These are phyloP conservation scores for Ammodytes dubius DNA, from an alignment of 2,113 vertebrate species.

Conservation along the genomic window DNA sequence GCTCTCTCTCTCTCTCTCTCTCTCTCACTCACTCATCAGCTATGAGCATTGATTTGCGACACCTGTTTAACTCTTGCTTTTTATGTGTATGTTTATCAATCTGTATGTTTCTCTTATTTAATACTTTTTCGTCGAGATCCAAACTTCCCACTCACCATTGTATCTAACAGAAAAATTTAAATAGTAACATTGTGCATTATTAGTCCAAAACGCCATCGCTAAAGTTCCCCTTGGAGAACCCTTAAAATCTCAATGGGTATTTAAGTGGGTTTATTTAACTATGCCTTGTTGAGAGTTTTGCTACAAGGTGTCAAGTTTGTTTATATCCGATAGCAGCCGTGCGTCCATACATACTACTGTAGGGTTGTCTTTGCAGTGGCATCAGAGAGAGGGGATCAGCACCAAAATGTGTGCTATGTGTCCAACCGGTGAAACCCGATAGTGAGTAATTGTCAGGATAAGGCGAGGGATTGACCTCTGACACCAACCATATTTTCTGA, in stretches of 20 bases:
- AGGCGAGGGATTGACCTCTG: slow-evolving; percentile 79
- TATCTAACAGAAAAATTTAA: not conserved
- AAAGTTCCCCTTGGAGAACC: not conserved
- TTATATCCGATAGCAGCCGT: slow-evolving; percentile 45
- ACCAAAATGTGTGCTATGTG: slow-evolving; percentile 53
- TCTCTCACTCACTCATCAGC: too few species aligned
- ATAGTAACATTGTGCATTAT: not conserved
- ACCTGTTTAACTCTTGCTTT: too few species aligned
- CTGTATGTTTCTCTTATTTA: not conserved
- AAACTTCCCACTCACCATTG: not conserved
- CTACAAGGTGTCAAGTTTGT: slow-evolving; percentile 27
- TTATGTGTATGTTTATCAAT: not conserved
- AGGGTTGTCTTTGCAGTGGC: slow-evolving; percentile 38
- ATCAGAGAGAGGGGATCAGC: slow-evolving; percentile 62
- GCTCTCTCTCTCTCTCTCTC: not conserved
- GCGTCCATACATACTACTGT: slow-evolving; percentile 24
- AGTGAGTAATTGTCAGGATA: slow-evolving; percentile 79
- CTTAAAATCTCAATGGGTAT: not conserved
- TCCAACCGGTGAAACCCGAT: slow-evolving; percentile 74
- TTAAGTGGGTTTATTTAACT: slow-evolving; percentile 27
- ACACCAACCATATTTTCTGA: slow-evolving; percentile 78
- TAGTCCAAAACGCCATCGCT: not conserved
- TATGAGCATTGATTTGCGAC: too few species aligned
- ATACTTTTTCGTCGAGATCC: not conserved
- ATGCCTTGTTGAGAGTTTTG: slow-evolving; percentile 15